A percentile compares a stretch with the other conserved stretches of the same genome.
These are phyloP conservation scores for Danio jaintianensis DNA, from an alignment of 2,797 vertebrate species.

Conservation along the genomic window DNA sequence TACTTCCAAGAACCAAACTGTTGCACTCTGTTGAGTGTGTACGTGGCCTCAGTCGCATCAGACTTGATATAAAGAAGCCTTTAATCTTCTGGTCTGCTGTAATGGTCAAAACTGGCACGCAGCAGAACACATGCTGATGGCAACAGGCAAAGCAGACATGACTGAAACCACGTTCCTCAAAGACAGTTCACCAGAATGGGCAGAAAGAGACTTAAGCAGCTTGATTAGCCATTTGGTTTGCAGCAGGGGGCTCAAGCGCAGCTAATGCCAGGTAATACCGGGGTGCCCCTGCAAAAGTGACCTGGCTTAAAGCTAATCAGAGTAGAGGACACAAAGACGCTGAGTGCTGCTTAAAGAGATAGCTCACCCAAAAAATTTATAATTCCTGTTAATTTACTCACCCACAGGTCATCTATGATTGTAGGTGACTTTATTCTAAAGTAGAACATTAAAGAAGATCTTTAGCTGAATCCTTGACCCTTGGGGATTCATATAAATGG, in stretches of 20 bases:
- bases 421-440: too few species aligned
- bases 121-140: slow-evolving; percentile 20
- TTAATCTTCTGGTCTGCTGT: not conserved
- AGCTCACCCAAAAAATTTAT: too few species aligned
- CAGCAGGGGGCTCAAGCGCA: slow-evolving; percentile 49
- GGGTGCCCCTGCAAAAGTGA: not conserved
- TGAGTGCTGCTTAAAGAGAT: not conserved
- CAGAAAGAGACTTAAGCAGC: slow-evolving; percentile 61
- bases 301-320: slow-evolving; percentile 9
- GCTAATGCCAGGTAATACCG: slow-evolving; percentile 13
- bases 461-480: too few species aligned
- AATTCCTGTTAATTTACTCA: too few species aligned
- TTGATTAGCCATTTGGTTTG: slow-evolving; percentile 67
- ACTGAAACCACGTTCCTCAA: slow-evolving; percentile 62
- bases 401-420: too few species aligned
- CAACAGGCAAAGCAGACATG: slow-evolving; percentile 51
- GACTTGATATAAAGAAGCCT: not conserved
- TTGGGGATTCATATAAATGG: too few species aligned
- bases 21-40: not conserved
- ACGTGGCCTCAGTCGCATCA: not conserved
- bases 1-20: too few species aligned
- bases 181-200: slow-evolving; percentile 64
- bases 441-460: too few species aligned
- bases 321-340: not conserved
- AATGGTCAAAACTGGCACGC: not conserved